Base-by-base conservation (phyloP, 2,113 vertebrate genomes). In the Carlito syrichta region DNA sequence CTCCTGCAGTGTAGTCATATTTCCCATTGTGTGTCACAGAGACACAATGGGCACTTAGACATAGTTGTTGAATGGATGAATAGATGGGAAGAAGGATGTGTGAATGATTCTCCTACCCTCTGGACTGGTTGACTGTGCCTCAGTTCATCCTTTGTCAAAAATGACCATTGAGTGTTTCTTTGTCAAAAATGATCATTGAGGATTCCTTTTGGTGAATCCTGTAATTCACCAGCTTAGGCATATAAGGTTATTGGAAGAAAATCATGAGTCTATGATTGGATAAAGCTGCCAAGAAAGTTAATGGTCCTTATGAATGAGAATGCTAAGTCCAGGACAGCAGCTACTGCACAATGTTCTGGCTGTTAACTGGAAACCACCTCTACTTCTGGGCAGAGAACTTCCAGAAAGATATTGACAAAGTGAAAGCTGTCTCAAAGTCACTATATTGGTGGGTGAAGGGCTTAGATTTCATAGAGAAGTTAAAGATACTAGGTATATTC, bases 301-400 rank as follows among this genome's bases (percentile, higher is more conserved):
- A 17, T 43, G 43, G 22, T 14, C 62, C 56, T 89, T 48, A 38
- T 35, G 69, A 86, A 84, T 38, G 71, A 92, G 35, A 43, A 45
- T 62, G 68, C 48, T n/a, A 14, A 91, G 45, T 68, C 19, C 48
- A 63, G 17, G 23, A 78, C 38, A 79, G 52, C 87, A 38, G 32
- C 54, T 81, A 30, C 35, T 20, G 6, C 38, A 35, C 74, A 35
- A 3, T 35, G 56, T 35, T 35, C 85, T 71, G 43, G 11, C 19
- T 63, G 89, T 19, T 86, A 52, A 48, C 54, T 86, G 78, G 77
- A 96, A 97, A 96, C 8, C 71, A 54, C 77, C 63, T 89, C 48
- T 68, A 9, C 50, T 89, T 96, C 93, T 94, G 86, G 74, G 25
- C 50, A 86, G 5, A 45, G 22, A 10, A 62, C 9, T 78, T 96